Conservation (phyloP, 2,888 invertebrate genomes). For the Agonopterix subpropinquella region DNA sequence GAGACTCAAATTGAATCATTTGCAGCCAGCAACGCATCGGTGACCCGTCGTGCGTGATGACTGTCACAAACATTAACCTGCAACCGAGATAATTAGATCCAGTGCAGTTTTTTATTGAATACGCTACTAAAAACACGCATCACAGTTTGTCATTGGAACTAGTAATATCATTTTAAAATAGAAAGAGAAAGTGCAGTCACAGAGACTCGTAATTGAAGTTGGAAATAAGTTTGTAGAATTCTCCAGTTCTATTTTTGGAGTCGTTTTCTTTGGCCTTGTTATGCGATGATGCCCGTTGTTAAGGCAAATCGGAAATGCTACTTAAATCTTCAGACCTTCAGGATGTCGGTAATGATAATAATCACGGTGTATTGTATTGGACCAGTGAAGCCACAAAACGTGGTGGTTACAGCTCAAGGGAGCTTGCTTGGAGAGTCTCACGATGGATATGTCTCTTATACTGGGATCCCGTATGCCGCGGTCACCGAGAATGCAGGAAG, state of each 20-base stretch:
- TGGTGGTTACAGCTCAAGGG: slow-evolving; percentile 49
- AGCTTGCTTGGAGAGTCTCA: slow-evolving; percentile 33
- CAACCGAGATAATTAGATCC: background rate
- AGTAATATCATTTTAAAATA: no score
- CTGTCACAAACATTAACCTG: background rate
- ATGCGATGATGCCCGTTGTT: no score
- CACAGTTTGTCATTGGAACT: no score
- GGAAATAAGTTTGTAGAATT: no score
- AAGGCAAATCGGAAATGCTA: no score
- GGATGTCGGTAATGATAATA: background rate
- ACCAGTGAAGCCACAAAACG: slow-evolving; percentile 3
- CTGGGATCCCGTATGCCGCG: slow-evolving; percentile 55
- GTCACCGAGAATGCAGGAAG: slow-evolving; percentile 23
- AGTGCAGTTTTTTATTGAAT: slow-evolving; percentile 11
- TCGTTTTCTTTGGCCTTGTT: no score
- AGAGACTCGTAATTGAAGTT: no score
- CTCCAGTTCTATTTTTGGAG: no score
- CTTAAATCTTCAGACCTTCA: no score
- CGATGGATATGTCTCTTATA: slow-evolving; percentile 49
- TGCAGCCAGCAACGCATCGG: slow-evolving; percentile 7
- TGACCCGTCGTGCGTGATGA: slow-evolving; percentile 3
- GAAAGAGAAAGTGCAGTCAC: no score
- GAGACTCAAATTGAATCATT: slow-evolving; percentile 9
- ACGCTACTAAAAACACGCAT: slow-evolving; percentile 2
- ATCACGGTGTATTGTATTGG: background rate